phyloP scores from a whole-genome alignment of 2,888 invertebrate genomes.

The Cyclophora punctaria region DNA sequence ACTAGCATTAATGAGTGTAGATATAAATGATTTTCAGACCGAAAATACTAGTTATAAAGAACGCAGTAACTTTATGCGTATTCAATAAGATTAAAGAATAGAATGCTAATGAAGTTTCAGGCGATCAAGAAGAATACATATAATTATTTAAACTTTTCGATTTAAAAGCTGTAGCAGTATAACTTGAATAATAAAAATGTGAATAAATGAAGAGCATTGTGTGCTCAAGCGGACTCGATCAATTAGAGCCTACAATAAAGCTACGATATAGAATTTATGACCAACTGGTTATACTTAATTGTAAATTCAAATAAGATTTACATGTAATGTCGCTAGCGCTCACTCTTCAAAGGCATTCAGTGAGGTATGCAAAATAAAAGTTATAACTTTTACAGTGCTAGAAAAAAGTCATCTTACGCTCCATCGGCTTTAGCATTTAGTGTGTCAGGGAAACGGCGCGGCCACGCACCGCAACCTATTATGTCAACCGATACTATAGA shows the following conservation, averaged over 20 bases:
- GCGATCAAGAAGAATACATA: no score
- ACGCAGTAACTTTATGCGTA: no score
- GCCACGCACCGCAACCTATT: constrained; percentile 47
- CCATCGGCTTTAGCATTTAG: constrained; percentile 41
- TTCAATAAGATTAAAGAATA: no score
- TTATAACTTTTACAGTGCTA: constrained; percentile 27
- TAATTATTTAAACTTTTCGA: no score
- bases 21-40: no score
- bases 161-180: no score
- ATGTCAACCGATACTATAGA: constrained; percentile 68
- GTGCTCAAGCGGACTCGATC: constrained; percentile 1
- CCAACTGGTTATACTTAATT: constrained; percentile 27
- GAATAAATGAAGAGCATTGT: no score
- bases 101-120: no score
- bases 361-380: constrained; percentile 27
- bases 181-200: no score
- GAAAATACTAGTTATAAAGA: no score
- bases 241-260: constrained; percentile 6
- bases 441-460: constrained; percentile 43
- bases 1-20: no score
- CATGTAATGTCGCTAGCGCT: constrained; percentile 20
- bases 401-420: constrained; percentile 46
- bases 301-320: constrained; percentile 33
- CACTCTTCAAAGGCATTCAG: constrained; percentile 17
- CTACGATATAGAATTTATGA: constrained; percentile 20